phyloP scores from a whole-genome alignment of 2,888 invertebrate species.

The Zelleria hepariella region DNA sequence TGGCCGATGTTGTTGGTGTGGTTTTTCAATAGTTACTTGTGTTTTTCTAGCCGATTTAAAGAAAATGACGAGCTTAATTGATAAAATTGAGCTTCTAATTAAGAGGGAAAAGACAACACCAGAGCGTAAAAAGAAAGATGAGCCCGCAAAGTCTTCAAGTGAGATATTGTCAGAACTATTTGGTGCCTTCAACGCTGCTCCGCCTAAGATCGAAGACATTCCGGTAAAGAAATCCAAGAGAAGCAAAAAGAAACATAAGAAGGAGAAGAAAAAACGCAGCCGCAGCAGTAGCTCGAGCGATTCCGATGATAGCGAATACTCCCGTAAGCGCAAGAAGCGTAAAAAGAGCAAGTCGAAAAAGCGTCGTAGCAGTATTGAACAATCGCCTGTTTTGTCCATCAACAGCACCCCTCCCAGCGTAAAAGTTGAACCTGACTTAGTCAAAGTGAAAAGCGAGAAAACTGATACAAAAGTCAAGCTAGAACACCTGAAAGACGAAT shows the following conservation, averaged over 20 bases:
- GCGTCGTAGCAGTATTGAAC: conserved; percentile 32
- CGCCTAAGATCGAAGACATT: conserved; percentile 68
- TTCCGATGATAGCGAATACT: conserved; percentile 59
- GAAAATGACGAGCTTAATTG: conserved; percentile 51
- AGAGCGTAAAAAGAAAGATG: conserved; percentile 52
- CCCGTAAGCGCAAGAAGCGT: conserved; percentile 70
- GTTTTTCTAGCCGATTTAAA: conserved; percentile 6
- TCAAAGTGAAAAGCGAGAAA: conserved; percentile 15
- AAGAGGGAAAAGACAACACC: conserved; percentile 62
- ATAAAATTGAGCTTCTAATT: conserved; percentile 58
- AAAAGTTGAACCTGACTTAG: conserved; percentile 28
- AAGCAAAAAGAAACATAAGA: conserved; percentile 75
- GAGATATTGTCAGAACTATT: conserved; percentile 89
- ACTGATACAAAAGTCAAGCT: conserved; percentile 12
- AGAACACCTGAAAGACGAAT: conserved; percentile 23
- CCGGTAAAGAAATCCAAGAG: conserved; percentile 62
- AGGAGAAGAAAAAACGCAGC: conserved; percentile 68
- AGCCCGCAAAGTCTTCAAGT: conserved; percentile 76
- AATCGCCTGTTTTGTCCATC: conserved; percentile 18
- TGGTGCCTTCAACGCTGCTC: conserved; percentile 81
- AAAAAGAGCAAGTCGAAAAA: conserved; percentile 66
- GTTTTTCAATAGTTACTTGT: background rate
- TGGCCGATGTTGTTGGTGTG: conserved; percentile 5
- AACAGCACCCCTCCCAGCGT: conserved; percentile 36
- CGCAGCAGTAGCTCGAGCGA: conserved; percentile 49